phyloP scores from a whole-genome alignment of 2,113 vertebrate genomes.

The Willisornis vidua region DNA sequence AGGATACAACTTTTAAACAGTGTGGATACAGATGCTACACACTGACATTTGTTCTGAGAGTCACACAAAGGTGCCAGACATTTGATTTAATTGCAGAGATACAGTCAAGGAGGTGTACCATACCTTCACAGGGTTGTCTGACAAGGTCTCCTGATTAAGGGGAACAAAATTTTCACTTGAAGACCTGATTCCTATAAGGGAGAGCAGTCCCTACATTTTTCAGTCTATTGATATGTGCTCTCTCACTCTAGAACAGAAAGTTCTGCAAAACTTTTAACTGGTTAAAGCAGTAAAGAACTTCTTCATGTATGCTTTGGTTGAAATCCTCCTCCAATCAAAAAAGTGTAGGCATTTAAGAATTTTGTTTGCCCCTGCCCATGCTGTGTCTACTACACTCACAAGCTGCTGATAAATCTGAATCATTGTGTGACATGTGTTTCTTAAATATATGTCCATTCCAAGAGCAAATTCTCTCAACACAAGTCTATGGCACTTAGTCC shows the following conservation, averaged over 20 bases:
- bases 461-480: not conserved
- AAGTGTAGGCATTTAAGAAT: not conserved
- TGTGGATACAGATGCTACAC: not conserved
- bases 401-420: not conserved
- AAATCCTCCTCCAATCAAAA: not conserved
- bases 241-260: not conserved
- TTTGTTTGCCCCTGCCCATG: not conserved
- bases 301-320: not conserved
- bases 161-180: not conserved
- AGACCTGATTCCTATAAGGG: not conserved
- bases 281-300: not conserved
- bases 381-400: not conserved
- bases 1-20: not conserved
- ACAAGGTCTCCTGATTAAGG: not conserved
- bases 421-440: not conserved
- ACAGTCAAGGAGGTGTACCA: not conserved
- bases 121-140: not conserved
- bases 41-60: fast-evolving
- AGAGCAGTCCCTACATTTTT: not conserved
- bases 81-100: not conserved
- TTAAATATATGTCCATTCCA: not conserved
- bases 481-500: not conserved
- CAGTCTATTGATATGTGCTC: not conserved
- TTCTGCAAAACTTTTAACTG: not conserved
- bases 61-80: not conserved